phyloP scores from a whole-genome alignment of 1,140 invertebrate species.

The Diorhabda carinulata region DNA sequence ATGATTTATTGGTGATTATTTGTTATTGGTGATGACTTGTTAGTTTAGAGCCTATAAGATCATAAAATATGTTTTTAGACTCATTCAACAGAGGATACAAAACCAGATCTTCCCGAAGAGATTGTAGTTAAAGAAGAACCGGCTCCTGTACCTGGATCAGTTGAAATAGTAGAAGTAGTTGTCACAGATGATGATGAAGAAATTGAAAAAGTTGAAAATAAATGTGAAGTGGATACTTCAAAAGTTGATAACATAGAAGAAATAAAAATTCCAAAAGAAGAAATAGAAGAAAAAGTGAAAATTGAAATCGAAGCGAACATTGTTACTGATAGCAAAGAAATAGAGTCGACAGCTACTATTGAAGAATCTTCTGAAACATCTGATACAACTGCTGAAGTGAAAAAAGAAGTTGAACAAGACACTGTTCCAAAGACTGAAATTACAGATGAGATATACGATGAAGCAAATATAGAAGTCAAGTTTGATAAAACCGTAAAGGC shows the following conservation, averaged over 20 bases:
- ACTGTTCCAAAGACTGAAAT: constrained; percentile 32
- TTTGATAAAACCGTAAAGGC: constrained; percentile 49
- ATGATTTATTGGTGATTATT: too few relatives aligned
- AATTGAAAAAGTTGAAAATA: constrained; percentile 43
- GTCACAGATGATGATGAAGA: constrained; percentile 42
- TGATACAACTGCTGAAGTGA: constrained; percentile 11
- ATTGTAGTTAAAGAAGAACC: constrained; percentile 19
- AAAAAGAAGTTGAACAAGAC: constrained; percentile 20
- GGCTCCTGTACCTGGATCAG: constrained; percentile 23
- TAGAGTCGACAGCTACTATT: constrained; percentile 32
- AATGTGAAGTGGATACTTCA: constrained; percentile 39
- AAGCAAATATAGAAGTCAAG: constrained; percentile 57
- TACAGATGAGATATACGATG: constrained; percentile 48
- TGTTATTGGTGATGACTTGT: too few relatives aligned
- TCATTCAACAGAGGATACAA: constrained; percentile 1
- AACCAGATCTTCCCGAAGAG: constrained; percentile 7
- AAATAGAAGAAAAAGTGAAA: constrained; percentile 27
- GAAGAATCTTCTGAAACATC: constrained; percentile 33
- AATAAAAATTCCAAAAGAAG: constrained; percentile 28
- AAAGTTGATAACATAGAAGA: constrained; percentile 21
- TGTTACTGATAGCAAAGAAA: constrained; percentile 25
- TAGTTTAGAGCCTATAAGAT: too few relatives aligned
- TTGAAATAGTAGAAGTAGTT: constrained; percentile 42
- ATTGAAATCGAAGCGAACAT: constrained; percentile 14
- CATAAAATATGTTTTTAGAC: background rate